Evolutionary conservation across 2,797 vertebrate species (phyloP), one percentile per base, ranked within the genome.

Genomic region (Ispidina picta): DNA sequence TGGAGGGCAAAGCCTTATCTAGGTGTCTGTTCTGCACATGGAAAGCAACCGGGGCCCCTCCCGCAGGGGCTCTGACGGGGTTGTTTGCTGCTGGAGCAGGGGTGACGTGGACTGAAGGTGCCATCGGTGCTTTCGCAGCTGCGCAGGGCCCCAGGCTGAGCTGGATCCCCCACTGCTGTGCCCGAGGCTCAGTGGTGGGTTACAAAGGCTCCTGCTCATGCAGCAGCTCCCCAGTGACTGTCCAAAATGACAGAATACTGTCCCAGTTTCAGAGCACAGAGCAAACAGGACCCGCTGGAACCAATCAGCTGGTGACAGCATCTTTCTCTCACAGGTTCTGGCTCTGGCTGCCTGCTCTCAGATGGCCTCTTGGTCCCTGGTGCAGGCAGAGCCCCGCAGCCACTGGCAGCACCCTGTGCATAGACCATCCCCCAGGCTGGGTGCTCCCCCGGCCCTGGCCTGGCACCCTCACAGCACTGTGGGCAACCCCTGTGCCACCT

Each of bases 1-100:
- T 49, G 75, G 95, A 94, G 95, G 92, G 91, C 93, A 93, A 86
- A 89, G 77, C 48, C 85, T 95, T 94, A 95, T 95, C 94, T 92
- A 26, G 41, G 35, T 48, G 28, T 56, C 46, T 84, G 63, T 86
- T 46, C 78, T 19, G 91, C 75, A 46, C 65, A 23, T 0, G 4
- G 73, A 88, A 88, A 91, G 65, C 51, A 70, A 85, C 69, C 21
- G 7, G n/a, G 43, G 76, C 75, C 64, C 64, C 79, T 83, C 58
- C 72, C 81, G 62, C 43, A 88, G 78, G 23, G 55, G 54, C 48
- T 55, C 73, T 54, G 58, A 43, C 16, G 64, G 87, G 83, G 89
- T 82, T 85, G 18, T 86, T 91, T 88, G 28, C 87, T 66, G 60
- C 39, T 0, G 8, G 65, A 43, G 41, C 43, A 22, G 43, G 8